Percentiles rank a stretch among this genome's conserved stretches.
Conservation (phyloP, 2,797 vertebrate species). For the Micropoecilia bifurca region DNA sequence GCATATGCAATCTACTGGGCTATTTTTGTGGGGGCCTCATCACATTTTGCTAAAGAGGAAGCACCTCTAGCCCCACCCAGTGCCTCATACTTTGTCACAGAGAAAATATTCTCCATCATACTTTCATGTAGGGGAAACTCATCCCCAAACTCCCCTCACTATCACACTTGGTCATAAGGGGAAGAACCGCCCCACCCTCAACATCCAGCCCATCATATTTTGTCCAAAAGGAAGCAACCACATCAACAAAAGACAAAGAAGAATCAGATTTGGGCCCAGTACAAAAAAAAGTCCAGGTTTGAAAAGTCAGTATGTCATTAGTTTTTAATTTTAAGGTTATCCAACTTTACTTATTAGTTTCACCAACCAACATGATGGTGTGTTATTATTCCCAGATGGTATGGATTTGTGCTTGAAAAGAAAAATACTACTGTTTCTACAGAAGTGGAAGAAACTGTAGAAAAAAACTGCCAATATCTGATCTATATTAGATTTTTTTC, state of each 20-base stretch:
- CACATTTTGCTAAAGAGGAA: neutral
- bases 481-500: neutral
- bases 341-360: neutral
- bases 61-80: neutral
- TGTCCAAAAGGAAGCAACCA: neutral
- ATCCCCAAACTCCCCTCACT: neutral
- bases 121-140: neutral
- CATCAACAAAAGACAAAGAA: neutral
- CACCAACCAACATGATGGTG: neutral
- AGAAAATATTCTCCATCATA: neutral
- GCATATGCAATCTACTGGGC: too few species aligned
- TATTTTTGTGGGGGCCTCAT: neutral
- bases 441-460: too few species aligned
- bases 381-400: neutral
- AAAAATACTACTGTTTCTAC: neutral
- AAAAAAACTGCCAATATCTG: neutral
- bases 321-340: neutral
- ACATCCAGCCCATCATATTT: neutral
- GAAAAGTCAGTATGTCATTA: neutral
- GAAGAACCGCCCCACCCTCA: neutral
- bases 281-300: neutral
- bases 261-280: neutral
- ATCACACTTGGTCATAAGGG: neutral
- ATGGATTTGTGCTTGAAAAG: neutral
- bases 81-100: neutral